These are phyloP conservation scores for Syngnathus scovelli DNA, from an alignment of 2,113 vertebrate species.

Conservation along the genomic window DNA sequence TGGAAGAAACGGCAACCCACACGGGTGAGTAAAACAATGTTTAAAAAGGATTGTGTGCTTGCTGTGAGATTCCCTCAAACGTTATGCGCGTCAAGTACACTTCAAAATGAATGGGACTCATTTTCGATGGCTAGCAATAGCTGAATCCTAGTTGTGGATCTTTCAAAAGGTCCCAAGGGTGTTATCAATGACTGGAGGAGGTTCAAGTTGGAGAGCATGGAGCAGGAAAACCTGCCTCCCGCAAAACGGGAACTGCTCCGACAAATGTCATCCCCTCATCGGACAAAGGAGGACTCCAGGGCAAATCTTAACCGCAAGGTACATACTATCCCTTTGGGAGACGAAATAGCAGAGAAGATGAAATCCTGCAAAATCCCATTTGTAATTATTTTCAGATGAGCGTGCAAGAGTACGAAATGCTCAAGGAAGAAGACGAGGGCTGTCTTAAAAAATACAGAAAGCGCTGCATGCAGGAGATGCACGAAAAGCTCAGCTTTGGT, in stretches of 20 bases:
- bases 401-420: conserved; percentile 88
- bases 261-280: conserved; percentile 87
- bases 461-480: conserved; percentile 95
- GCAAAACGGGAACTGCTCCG: conserved; percentile 87
- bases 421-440: conserved; percentile 85
- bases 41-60: not conserved
- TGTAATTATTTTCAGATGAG: conserved; percentile 79
- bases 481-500: conserved; percentile 89
- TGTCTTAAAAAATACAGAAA: conserved; percentile 88
- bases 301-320: conserved; percentile 85
- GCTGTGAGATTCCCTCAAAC: not conserved
- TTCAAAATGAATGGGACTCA: not conserved
- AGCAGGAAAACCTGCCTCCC: conserved; percentile 73
- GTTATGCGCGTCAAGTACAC: not conserved
- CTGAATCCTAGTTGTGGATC: not conserved
- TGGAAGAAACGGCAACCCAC: conserved; percentile 80
- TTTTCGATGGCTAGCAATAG: not conserved
- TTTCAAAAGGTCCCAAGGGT: conserved; percentile 85
- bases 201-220: conserved; percentile 93
- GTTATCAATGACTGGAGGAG: conserved; percentile 97
- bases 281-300: conserved; percentile 70
- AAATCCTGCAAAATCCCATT: not conserved
- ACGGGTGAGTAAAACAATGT: conserved; percentile 75
- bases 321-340: conserved; percentile 19
- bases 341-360: not conserved